Evolutionary conservation across 2,797 vertebrate species (phyloP).

Genomic region (Momotus momota): DNA sequence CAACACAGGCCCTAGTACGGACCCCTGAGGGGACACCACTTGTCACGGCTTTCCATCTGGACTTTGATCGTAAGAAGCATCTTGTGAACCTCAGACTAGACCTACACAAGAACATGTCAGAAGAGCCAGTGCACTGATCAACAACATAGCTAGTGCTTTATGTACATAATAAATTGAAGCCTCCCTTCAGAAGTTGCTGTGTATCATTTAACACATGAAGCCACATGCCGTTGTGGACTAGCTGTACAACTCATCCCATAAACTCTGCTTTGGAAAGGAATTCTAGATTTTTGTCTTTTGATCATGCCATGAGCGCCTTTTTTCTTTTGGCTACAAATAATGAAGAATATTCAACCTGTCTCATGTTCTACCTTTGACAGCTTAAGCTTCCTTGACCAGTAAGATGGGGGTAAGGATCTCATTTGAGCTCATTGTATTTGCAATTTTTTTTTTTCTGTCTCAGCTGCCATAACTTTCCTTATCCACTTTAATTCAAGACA

Average conservation of each 20-base stretch:
- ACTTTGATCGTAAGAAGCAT: not conserved
- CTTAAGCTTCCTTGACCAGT: not conserved
- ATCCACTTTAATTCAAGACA: not conserved
- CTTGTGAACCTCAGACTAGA: not conserved
- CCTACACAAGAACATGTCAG: not conserved
- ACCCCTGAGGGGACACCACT: no score
- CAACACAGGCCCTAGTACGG: no score
- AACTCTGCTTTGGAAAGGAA: not conserved
- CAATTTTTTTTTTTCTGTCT: not conserved
- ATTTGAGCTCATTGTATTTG: not conserved
- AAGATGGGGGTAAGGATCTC: not conserved
- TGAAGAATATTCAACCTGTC: not conserved
- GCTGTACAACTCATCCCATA: not conserved
- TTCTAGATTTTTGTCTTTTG: not conserved
- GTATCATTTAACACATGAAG: not conserved
- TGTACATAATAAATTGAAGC: not conserved
- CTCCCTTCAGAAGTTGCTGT: not conserved
- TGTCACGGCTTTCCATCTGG: no score
- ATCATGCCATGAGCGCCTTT: not conserved
- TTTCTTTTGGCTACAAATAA: not conserved
- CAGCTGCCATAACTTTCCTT: not conserved
- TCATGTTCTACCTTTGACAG: not conserved
- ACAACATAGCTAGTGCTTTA: not conserved
- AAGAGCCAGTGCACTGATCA: not conserved
- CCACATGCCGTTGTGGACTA: not conserved